phyloP scores from a whole-genome alignment of 2,113 vertebrate genomes.

The Pterophyllum scalare region DNA sequence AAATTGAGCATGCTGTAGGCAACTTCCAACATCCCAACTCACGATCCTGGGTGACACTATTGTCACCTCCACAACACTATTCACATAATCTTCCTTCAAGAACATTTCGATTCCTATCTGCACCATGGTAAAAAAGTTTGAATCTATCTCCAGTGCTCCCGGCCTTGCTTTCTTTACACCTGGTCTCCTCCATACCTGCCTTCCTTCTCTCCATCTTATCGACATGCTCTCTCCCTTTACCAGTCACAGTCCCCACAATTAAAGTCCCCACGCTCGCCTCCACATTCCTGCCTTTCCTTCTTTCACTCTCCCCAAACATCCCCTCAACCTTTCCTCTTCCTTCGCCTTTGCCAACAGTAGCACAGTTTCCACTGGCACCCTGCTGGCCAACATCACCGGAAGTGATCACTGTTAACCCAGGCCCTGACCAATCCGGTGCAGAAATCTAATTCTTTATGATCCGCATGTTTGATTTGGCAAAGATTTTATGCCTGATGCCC shows the following conservation, averaged over 20 bases:
- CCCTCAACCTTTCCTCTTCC: too few relatives aligned
- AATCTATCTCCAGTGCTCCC: too few relatives aligned
- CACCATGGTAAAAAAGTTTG: too few relatives aligned
- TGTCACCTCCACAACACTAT: not conserved
- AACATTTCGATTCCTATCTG: too few relatives aligned
- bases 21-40: not conserved
- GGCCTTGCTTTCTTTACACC: not conserved
- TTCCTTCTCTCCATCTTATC: not conserved
- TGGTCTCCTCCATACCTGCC: not conserved
- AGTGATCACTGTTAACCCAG: not conserved
- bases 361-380: not conserved
- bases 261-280: not conserved
- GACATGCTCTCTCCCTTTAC: not conserved
- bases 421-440: not conserved
- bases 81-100: not conserved
- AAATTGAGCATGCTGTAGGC: too few relatives aligned
- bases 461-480: not conserved
- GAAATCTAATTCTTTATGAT: not conserved
- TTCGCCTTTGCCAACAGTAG: not conserved
- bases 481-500: not conserved
- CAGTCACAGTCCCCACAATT: not conserved
- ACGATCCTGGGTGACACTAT: not conserved
- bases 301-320: too few relatives aligned
- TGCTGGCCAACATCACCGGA: not conserved
- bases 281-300: not conserved